These are phyloP conservation scores for Palythoa heliodiscus DNA, from an alignment of 92 coral and sea anemone species.

Conservation along the genomic window DNA sequence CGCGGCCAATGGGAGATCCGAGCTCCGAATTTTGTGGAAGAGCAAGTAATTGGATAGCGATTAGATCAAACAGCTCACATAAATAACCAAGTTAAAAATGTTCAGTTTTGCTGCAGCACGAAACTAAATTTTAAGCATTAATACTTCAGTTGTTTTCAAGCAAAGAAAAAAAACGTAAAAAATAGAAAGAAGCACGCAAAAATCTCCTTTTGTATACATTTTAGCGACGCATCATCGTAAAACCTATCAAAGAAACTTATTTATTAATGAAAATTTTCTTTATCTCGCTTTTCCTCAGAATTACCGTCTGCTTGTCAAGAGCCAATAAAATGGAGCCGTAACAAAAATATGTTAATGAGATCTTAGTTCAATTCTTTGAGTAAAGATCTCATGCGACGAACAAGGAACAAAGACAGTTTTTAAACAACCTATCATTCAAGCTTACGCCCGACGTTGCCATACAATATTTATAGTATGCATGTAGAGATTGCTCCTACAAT, in stretches of 20 bases:
- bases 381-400: conserved; percentile 30
- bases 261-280: conserved; percentile 35
- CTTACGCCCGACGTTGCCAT: conserved; percentile 13
- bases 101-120: not conserved
- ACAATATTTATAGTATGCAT: conserved; percentile 26
- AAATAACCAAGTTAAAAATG: not conserved
- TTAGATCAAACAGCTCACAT: not conserved
- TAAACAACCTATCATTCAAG: conserved; percentile 28
- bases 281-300: conserved; percentile 10
- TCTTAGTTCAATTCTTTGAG: conserved; percentile 3
- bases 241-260: not conserved
- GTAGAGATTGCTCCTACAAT: conserved; percentile 12
- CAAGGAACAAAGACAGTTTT: conserved; percentile 25
- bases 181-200: not conserved
- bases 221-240: not conserved
- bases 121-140: conserved; percentile 1
- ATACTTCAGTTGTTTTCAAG: not conserved
- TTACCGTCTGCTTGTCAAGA: conserved; percentile 26
- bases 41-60: not conserved
- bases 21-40: not conserved
- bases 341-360: conserved; percentile 33
- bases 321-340: conserved; percentile 32
- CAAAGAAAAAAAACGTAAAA: not conserved
- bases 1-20: not conserved
- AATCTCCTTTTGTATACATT: not conserved